Evolutionary conservation across 2,888 invertebrate species (phyloP).

Genomic region (Ichneumon xanthorius): DNA sequence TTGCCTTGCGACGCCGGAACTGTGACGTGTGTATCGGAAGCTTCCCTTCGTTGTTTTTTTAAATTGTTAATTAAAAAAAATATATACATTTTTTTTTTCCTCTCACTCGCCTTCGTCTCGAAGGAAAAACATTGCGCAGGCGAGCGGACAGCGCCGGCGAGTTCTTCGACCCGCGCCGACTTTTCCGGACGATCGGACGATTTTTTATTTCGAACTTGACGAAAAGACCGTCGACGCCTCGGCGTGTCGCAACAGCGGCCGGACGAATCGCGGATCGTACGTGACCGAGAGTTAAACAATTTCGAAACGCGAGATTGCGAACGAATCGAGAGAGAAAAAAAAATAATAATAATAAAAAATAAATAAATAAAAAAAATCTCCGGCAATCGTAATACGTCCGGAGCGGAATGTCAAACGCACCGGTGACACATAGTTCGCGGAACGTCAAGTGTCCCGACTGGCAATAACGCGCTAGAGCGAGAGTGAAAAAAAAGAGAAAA

Average conservation of each 20-base stretch:
- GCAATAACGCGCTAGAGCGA: slow-evolving; percentile 31
- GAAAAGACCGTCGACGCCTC: not conserved
- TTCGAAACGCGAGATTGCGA: not conserved
- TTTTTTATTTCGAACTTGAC: not conserved
- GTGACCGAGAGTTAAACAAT: not conserved
- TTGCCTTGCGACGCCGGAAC: slow-evolving; percentile 26
- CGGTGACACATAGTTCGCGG: slow-evolving; percentile 66
- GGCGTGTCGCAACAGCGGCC: not conserved
- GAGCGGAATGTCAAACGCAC: slow-evolving; percentile 61
- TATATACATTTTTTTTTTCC: too few relatives aligned
- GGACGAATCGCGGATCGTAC: not conserved
- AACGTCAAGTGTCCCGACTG: slow-evolving; percentile 58
- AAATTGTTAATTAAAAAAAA: too few relatives aligned
- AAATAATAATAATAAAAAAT: not conserved
- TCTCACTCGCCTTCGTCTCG: not conserved
- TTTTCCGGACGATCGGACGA: not conserved
- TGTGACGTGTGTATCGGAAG: slow-evolving; percentile 10
- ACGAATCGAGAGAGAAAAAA: slow-evolving; percentile 12
- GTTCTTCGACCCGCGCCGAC: not conserved
- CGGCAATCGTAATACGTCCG: slow-evolving; percentile 12
- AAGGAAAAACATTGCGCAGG: not conserved
- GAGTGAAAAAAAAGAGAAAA: slow-evolving; percentile 7
- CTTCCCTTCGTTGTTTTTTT: slow-evolving; percentile 2
- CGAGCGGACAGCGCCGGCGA: too few relatives aligned
- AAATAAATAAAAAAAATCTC: slow-evolving; percentile 11